These are phyloP conservation scores for Drosophila koepferae DNA, from an alignment of 2,888 invertebrate species.

Conservation along the genomic window DNA sequence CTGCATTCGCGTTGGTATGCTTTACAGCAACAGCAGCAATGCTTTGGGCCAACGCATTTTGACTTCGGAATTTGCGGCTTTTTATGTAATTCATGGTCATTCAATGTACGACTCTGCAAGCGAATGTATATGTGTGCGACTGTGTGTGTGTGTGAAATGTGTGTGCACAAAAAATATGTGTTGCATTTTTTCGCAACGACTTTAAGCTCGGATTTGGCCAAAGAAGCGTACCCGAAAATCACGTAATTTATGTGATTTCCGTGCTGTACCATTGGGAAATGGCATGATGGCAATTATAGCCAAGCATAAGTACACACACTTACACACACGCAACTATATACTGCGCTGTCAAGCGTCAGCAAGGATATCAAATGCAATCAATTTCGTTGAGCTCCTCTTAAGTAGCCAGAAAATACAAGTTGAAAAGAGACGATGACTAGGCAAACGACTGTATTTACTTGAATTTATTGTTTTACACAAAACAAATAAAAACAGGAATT, in stretches of 20 bases:
- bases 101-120: slow-evolving; percentile 34
- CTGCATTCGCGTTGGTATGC: slow-evolving; percentile 61
- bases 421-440: neutral
- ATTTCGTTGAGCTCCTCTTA: slow-evolving; percentile 1
- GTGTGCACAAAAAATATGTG: slow-evolving; percentile 33
- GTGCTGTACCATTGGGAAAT: slow-evolving; percentile 45
- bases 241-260: slow-evolving; percentile 75
- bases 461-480: neutral
- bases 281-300: slow-evolving; percentile 60
- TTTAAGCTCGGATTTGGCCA: slow-evolving; percentile 66
- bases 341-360: slow-evolving; percentile 40
- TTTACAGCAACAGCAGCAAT: slow-evolving; percentile 56
- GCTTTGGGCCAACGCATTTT: slow-evolving; percentile 75
- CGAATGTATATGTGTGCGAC: slow-evolving; percentile 4
- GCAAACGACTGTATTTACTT: neutral
- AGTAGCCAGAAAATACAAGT: neutral
- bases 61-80: slow-evolving; percentile 81
- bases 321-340: neutral
- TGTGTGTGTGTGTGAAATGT: slow-evolving; percentile 5
- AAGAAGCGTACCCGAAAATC: slow-evolving; percentile 68
- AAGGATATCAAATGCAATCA: slow-evolving; percentile 48
- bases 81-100: slow-evolving; percentile 81
- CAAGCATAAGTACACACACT: slow-evolving; percentile 14
- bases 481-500: no score
- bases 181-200: slow-evolving; percentile 41